Evolutionary conservation across 23 tunicate species (phyloP).

Genomic region (Styela plicata): DNA sequence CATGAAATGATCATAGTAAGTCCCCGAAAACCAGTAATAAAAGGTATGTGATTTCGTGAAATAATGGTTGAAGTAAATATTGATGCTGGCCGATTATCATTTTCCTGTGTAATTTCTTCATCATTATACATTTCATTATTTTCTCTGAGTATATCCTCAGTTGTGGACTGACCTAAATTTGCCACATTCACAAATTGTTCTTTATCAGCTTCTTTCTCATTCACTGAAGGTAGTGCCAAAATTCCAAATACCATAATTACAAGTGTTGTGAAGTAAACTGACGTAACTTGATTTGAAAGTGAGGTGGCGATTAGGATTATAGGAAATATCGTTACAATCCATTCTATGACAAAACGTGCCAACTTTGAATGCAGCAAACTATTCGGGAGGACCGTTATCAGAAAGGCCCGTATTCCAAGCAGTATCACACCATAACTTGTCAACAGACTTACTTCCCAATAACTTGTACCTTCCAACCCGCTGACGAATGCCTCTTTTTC

Average conservation of each 20-base stretch:
- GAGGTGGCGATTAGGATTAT: slow-evolving; percentile 5
- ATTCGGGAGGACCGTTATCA: slow-evolving; percentile 10
- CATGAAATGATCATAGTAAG: slow-evolving; percentile 44
- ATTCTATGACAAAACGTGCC: slow-evolving; percentile 5
- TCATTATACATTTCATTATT: neutral
- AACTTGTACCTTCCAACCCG: slow-evolving; percentile 65
- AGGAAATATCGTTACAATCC: slow-evolving; percentile 3
- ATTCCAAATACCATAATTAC: neutral
- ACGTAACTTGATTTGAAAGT: neutral
- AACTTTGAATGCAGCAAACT: slow-evolving; percentile 6
- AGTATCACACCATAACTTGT: slow-evolving; percentile 26
- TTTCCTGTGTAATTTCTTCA: neutral
- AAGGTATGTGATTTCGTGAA: slow-evolving; percentile 40
- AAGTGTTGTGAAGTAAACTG: slow-evolving; percentile 9
- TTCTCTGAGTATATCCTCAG: slow-evolving; percentile 1
- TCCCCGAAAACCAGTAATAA: slow-evolving; percentile 38
- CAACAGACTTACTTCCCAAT: slow-evolving; percentile 34
- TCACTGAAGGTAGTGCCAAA: neutral
- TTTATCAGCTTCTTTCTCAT: neutral
- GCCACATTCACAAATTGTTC: neutral
- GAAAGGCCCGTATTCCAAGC: slow-evolving; percentile 26
- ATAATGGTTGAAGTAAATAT: neutral
- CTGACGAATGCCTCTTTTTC: slow-evolving; percentile 60
- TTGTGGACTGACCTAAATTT: neutral
- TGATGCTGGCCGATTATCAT: neutral